A percentile compares a stretch with the other conserved stretches of the same genome.
These are phyloP conservation scores for Cryptomyrus ogoouensis DNA, from an alignment of 2,113 vertebrate genomes.

Conservation along the genomic window DNA sequence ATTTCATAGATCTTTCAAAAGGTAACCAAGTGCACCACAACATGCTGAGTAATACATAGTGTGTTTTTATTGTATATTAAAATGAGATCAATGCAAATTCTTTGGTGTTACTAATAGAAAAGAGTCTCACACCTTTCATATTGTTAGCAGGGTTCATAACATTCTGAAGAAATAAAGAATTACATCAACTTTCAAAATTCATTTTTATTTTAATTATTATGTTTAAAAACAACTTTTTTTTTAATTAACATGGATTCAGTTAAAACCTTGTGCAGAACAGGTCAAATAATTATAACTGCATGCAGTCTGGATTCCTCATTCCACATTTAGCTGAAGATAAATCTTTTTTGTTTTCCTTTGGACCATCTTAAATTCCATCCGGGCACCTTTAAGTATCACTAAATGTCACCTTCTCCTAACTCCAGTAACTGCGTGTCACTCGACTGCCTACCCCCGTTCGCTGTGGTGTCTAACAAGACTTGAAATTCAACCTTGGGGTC, in stretches of 20 bases:
- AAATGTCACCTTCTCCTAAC: background rate
- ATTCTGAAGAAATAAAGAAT: background rate
- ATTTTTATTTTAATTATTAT: constrained; percentile 4
- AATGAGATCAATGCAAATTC: background rate
- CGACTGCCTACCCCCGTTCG: background rate
- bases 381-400: background rate
- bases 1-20: background rate
- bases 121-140: background rate
- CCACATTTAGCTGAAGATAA: background rate
- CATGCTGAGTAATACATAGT: background rate
- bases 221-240: background rate
- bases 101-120: background rate
- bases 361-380: background rate
- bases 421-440: background rate
- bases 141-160: background rate
- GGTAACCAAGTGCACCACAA: background rate
- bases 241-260: background rate
- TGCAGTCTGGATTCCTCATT: background rate
- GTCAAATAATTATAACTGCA: background rate
- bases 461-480: background rate
- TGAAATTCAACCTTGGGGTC: background rate
- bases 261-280: background rate
- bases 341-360: background rate
- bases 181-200: background rate
- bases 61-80: background rate